Conservation (phyloP, 1,140 invertebrate genomes). For the Cecropterus lyciades region DNA sequence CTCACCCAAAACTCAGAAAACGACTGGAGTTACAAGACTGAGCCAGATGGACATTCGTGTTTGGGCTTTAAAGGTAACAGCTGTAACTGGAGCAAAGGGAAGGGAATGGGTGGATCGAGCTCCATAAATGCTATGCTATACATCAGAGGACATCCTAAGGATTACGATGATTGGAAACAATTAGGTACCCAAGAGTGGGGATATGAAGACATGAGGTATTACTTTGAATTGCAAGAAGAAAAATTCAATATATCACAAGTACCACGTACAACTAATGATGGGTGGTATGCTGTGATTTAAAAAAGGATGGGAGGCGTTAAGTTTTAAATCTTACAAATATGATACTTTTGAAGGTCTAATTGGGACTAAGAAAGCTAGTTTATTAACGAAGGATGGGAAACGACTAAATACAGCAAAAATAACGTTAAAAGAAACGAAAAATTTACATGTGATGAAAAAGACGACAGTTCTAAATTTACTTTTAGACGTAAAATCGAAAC, state of each 20-base stretch:
- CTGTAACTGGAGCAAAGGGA: conserved; percentile 89
- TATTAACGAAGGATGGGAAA: conserved; percentile 81
- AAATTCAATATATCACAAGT: conserved; percentile 45
- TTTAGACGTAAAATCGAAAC: conserved; percentile 56
- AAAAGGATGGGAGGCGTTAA: conserved; percentile 62
- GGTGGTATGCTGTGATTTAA: conserved; percentile 70
- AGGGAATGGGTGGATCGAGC: conserved; percentile 90
- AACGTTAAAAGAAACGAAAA: conserved; percentile 87
- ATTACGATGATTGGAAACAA: conserved; percentile 87
- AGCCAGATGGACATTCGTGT: conserved; percentile 85
- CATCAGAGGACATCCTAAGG: conserved; percentile 87
- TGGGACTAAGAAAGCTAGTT: conserved; percentile 70
- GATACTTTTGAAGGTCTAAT: conserved; percentile 66
- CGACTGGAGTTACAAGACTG: conserved; percentile 89
- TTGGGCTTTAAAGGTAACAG: conserved; percentile 75
- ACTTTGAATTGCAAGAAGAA: conserved; percentile 83
- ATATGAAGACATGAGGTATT: conserved; percentile 87
- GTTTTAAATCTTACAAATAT: conserved; percentile 46
- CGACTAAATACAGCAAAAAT: conserved; percentile 86
- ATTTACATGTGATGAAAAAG: conserved; percentile 80
- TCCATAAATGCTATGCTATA: conserved; percentile 94
- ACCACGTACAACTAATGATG: conserved; percentile 37
- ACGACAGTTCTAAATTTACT: conserved; percentile 58
- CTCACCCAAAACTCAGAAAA: conserved; percentile 72
- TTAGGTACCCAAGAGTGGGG: conserved; percentile 85